Conservation (phyloP, 2,888 invertebrate genomes). For the Drosophila parthenogenetica region DNA sequence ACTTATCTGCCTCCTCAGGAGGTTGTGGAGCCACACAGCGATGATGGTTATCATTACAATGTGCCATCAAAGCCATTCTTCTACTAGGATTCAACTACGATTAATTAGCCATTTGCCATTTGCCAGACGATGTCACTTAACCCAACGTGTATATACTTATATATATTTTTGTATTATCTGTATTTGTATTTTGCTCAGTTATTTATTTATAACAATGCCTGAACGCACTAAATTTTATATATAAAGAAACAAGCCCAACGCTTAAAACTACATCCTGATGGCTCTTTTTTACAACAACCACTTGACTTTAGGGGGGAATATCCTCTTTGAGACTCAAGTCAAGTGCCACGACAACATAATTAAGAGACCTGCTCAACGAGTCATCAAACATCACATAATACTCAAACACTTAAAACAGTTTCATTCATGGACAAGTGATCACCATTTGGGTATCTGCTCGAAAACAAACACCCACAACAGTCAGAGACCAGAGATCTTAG, state of each 20-base stretch:
- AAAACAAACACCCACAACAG: conserved; percentile 42
- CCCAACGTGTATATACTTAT: conserved; percentile 45
- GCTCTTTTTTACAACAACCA: conserved; percentile 16
- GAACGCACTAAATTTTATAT: conserved; percentile 14
- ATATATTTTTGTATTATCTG: conserved; percentile 31
- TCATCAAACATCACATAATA: conserved; percentile 50
- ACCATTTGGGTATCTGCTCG: conserved; percentile 26
- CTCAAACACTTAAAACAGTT: conserved; percentile 25
- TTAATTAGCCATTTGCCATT: conserved; percentile 47
- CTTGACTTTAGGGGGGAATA: conserved; percentile 50
- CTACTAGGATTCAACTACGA: conserved; percentile 44
- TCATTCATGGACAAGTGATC: conserved; percentile 45
- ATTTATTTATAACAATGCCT: conserved; percentile 40
- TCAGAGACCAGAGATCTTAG: conserved; percentile 9
- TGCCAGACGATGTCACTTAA: conserved; percentile 49
- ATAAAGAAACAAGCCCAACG: conserved; percentile 12
- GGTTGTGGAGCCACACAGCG: conserved; percentile 58
- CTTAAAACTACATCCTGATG: conserved; percentile 45
- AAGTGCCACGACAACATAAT: conserved; percentile 64
- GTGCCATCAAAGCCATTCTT: conserved; percentile 66
- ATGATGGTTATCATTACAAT: conserved; percentile 79
- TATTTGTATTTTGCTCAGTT: conserved; percentile 37
- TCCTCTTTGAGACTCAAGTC: conserved; percentile 41
- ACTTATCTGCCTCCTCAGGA: conserved; percentile 71
- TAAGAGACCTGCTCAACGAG: conserved; percentile 38